Base-by-base conservation (phyloP, 2,888 invertebrate genomes). In the Candidula unifasciata region DNA sequence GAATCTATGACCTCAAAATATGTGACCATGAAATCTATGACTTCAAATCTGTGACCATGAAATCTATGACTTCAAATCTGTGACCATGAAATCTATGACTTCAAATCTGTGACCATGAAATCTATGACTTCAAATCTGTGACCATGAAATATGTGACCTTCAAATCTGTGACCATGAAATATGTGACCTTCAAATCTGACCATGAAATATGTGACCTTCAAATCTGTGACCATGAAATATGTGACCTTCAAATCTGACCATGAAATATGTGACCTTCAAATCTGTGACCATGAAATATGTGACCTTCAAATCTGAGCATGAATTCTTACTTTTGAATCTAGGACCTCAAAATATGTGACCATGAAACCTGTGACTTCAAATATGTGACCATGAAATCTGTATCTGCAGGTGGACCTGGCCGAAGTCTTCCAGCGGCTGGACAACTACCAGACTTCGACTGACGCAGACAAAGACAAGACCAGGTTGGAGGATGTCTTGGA, bases 351-450 rank as follows among this genome's bases (percentile, higher is more conserved):
- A 13, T n/a, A 3, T 13, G 13, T 30, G n/a, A 68, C 13, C 13
- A 0, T 13, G n/a, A 30, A n/a, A 3, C 5, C 8, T 30, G 8
- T 68, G 68, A n/a, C n/a, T n/a, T n/a, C n/a, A n/a, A n/a, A 3
- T 16, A 16, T 30, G 8, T 68, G 68, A n/a, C n/a, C 68, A 27
- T 68, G n/a, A 27, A 68, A 8, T 68, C 27, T 30, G n/a, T 30
- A 27, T 27, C 27, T 37, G 24, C 37, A 83, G 77, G 78, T 85
- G n/a, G 84, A 83, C 74, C 85, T 87, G 44, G 87, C 86, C 44
- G 60, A 64, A 52, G 73, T 83, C 68, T 87, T 87, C 78, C 87
- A 87, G 79, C 76, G 86, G 13, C 82, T 84, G 66, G 87, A 87
- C 57, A 85, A 82, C 52, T n/a, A 80, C 24, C 80, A 82, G n/a